Evolutionary conservation across 2,797 vertebrate species (phyloP), one percentile per base, ranked within the genome.

Genomic region (Cyprinella venusta): DNA sequence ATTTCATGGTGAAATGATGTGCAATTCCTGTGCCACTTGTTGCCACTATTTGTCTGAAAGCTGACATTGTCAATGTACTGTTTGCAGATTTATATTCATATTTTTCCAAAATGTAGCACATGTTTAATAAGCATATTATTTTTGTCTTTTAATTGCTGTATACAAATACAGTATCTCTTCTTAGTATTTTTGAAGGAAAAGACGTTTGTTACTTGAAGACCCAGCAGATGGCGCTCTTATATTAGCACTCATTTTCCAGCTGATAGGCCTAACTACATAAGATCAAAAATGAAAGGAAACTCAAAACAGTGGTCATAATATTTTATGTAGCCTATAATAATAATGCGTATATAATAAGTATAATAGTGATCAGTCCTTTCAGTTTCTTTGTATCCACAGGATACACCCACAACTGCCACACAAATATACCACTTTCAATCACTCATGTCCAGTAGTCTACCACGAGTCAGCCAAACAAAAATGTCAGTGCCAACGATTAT

Each of bases 211-310:
- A 2, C 5, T 42, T 77, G 10, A 45, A 50, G 26, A 59, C 12
- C 78, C 83, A 81, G 65, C 79, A 85, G 79, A 69, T 76, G 83
- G 83, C 72, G n/a, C 38, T 61, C 61, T 67, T 56, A 59, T 6
- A 42, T 75, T 15, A 74, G 18, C 26, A 15, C 6, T 30, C 8
- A 40, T 59, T 59, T 16, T 70, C 19, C 24, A 30, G 65, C 9
- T 5, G 5, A 7, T 30, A 2, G 2, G n/a, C n/a, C n/a, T 6
- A 45, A 52, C 45, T n/a, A 12, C 19, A 15, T 19, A 13, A 48
- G 3, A 56, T 30, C 8, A 69, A 7, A 71, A 59, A 59, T n/a
- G 12, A 30, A 40, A 42, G 8, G 12, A 3, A 33, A 52, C 19
- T 24, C 5, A 69, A 56, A 59, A 38, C 6, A 59, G 36, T 16